Base-by-base conservation (phyloP, 2,888 invertebrate genomes). In the Eugnorisma glareosa region DNA sequence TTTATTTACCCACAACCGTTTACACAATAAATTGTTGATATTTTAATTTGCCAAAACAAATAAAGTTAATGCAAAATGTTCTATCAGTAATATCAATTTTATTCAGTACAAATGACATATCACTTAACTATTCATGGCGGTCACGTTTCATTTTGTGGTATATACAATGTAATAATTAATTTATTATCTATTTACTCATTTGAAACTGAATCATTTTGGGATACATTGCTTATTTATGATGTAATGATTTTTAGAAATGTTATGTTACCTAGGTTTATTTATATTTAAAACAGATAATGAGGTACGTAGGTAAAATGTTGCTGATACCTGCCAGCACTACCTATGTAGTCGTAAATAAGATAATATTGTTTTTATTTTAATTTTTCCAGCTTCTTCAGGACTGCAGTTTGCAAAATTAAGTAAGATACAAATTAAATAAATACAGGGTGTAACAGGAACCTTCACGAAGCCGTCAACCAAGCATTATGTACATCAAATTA, bases 61-160 rank as follows among this genome's bases (percentile, higher is more conserved):
- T 79, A 84, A 61, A 69, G 85, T 81, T 68, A 77, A 73, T 67
- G 68, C 63, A 74, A 81, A 67, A 76, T 82, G 76, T 70, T 85
- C 78, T 83, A 85, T 83, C 79, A 79, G 83, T 83, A 80, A 88
- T 86, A 88, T 89, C 86, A 89, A 86, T 91, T 90, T 88, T 89
- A 88, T 89, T 90, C 87, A 89, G 87, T 90, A 86, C 89, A 88
- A 91, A 91, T 92, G 91, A 88, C 90, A 89, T 89, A 90, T 92
- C 89, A 91, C 88, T 93, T 89, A 91, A 87, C 86, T 88, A 93
- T 93, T 92, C 90, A 93, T 91, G 85, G 88, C 82, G 84, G 84
- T 86, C 89, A 88, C 88, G 86, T 92, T 93, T 89, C 93, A 91
- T 91, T 93, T 91, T 91, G 92, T 87, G 90, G 92, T 89, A 86